Evolutionary conservation across 1,140 invertebrate species (phyloP).

Genomic region (Achatina immaculata): DNA sequence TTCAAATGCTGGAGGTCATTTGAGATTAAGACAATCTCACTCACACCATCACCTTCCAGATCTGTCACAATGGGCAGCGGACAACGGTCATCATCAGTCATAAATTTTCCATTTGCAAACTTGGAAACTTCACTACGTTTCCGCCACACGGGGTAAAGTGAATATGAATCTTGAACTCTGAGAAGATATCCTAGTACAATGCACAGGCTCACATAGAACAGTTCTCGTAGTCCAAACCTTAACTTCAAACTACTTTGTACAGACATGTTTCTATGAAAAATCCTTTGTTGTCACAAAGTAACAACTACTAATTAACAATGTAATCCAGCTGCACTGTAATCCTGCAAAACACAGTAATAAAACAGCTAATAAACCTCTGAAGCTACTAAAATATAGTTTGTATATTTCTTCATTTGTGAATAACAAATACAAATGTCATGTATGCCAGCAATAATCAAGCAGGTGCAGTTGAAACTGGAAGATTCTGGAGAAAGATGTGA

Average conservation of each 20-base stretch:
- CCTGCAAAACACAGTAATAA: no score
- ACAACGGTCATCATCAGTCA: constrained; percentile 50
- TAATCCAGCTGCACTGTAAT: no score
- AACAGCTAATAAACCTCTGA: no score
- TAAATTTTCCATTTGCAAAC: constrained; percentile 56
- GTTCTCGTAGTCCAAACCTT: constrained; percentile 37
- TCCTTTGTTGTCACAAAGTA: no score
- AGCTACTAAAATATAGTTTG: no score
- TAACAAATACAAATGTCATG: no score
- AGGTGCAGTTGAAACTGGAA: no score
- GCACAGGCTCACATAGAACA: constrained; percentile 54
- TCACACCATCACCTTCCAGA: constrained; percentile 62
- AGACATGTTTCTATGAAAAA: neutral
- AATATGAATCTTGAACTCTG: constrained; percentile 57
- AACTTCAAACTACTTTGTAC: neutral
- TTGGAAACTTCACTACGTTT: constrained; percentile 53
- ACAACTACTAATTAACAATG: no score
- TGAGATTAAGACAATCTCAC: constrained; percentile 61
- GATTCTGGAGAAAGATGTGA: no score
- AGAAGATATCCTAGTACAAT: constrained; percentile 59
- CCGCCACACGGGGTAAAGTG: constrained; percentile 60
- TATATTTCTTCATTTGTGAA: no score
- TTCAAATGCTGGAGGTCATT: constrained; percentile 53
- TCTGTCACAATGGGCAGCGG: constrained; percentile 61
- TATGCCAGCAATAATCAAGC: no score